Evolutionary conservation across 1,140 invertebrate genomes (phyloP).

Genomic region (Brachionus manjavacas): DNA sequence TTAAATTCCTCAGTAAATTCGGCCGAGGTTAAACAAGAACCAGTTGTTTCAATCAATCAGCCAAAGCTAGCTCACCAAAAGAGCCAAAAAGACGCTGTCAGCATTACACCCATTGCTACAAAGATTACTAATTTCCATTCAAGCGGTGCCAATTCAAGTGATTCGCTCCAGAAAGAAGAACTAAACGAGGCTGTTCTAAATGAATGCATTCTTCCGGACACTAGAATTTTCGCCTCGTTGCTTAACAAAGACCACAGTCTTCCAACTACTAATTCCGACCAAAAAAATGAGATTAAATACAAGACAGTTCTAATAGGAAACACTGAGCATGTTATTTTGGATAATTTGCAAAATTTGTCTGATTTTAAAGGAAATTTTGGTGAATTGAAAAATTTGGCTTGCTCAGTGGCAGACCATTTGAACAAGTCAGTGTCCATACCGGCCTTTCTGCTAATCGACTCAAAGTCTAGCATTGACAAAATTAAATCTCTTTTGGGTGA

Average conservation of each 20-base stretch:
- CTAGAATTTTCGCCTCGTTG: conserved; percentile 18
- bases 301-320: conserved; percentile 27
- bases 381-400: conserved; percentile 18
- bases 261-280: not conserved
- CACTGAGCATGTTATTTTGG: conserved; percentile 37
- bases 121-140: not conserved
- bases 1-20: not conserved
- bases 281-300: conserved; percentile 36
- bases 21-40: not conserved
- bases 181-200: conserved; percentile 13
- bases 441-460: conserved; percentile 16
- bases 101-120: not conserved
- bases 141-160: not conserved
- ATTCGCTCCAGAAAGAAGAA: not conserved
- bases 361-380: conserved; percentile 36
- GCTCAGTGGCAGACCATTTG: not conserved
- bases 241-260: conserved; percentile 19
- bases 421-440: conserved; percentile 25
- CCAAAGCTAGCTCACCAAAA: not conserved
- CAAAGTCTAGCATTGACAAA: not conserved
- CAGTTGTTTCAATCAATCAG: not conserved
- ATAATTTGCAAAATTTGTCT: conserved; percentile 30
- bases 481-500: conserved; percentile 9
- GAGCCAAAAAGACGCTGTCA: not conserved
- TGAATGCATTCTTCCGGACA: conserved; percentile 15